Conservation (phyloP, 2,113 vertebrate species). For the Pseudorasbora parva region DNA sequence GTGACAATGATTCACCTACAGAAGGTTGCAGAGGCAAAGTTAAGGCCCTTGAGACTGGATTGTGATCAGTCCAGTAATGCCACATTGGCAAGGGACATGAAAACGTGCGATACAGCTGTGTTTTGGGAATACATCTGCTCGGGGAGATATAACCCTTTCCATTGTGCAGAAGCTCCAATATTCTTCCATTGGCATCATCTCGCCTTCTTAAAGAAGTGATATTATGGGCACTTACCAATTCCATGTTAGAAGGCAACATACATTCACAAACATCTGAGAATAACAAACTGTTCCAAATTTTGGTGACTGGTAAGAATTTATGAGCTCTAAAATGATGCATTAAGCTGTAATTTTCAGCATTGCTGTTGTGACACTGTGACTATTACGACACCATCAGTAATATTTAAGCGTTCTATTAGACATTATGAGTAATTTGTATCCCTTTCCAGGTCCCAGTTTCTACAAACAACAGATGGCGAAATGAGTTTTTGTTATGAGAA, state of each 20-base stretch:
- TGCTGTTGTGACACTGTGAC: constrained; percentile 7
- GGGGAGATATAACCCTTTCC: constrained; percentile 43
- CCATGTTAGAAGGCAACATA: neutral
- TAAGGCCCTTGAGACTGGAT: neutral
- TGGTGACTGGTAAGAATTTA: neutral
- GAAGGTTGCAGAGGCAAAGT: neutral
- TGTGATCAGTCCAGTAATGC: constrained; percentile 53
- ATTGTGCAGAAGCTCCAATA: constrained; percentile 6
- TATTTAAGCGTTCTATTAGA: constrained; percentile 34
- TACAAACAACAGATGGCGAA: constrained; percentile 37
- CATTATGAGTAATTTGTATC: constrained; percentile 24
- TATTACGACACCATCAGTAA: neutral
- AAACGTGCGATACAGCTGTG: constrained; percentile 78
- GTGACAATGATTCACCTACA: neutral
- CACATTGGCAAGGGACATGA: constrained; percentile 62
- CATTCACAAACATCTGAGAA: neutral
- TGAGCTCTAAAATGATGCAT: neutral
- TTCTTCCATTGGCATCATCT: neutral
- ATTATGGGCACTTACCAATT: constrained; percentile 1
- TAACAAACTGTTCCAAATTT: constrained; percentile 15
- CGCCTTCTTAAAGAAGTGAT: neutral
- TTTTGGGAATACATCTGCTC: constrained; percentile 39
- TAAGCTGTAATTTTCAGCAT: neutral
- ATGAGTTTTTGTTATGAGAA: constrained; percentile 26
- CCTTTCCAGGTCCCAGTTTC: neutral